A percentile compares a stretch with the other conserved stretches of the same genome.
phyloP scores from a whole-genome alignment of 1,140 invertebrate species.

The Neodiprion fabricii region DNA sequence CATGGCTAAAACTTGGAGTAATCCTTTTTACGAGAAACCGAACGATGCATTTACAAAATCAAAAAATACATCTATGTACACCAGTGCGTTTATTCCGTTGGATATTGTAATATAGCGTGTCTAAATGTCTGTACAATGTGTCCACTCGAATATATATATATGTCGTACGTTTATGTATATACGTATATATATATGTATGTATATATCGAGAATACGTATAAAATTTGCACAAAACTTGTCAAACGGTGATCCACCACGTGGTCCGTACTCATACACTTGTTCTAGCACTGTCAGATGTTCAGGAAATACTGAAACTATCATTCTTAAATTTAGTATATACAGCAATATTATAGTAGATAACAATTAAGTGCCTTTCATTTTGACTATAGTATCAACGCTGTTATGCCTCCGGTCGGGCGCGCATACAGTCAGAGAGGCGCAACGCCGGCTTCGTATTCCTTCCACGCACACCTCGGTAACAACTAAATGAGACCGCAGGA shows the following conservation, averaged over 20 bases:
- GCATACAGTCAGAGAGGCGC: neutral
- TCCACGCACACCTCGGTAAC: conserved; percentile 39
- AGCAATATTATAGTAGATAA: conserved; percentile 50
- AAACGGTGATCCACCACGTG: conserved; percentile 44
- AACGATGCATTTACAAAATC: neutral
- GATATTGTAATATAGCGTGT: too few relatives aligned
- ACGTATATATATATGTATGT: too few relatives aligned
- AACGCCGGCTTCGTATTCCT: neutral
- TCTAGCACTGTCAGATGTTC: conserved; percentile 61
- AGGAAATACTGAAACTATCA: conserved; percentile 62
- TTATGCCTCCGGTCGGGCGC: conserved; percentile 31
- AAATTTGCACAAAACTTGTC: conserved; percentile 46
- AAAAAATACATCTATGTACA: too few relatives aligned
- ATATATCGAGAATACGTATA: too few relatives aligned
- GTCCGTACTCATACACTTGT: conserved; percentile 42
- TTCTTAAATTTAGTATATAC: conserved; percentile 55
- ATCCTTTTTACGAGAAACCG: neutral
- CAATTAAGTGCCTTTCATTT: conserved; percentile 62
- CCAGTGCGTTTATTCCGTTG: too few relatives aligned
- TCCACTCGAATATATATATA: too few relatives aligned
- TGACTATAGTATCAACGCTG: conserved; percentile 57
- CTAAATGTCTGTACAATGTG: too few relatives aligned
- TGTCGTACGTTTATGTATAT: too few relatives aligned
- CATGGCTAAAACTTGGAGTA: neutral
- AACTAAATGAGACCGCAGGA: conserved; percentile 59